Percentiles rank a stretch among this genome's conserved stretches.
These are phyloP conservation scores for Noctua fimbriata DNA, from an alignment of 2,888 invertebrate genomes.

Conservation along the genomic window DNA sequence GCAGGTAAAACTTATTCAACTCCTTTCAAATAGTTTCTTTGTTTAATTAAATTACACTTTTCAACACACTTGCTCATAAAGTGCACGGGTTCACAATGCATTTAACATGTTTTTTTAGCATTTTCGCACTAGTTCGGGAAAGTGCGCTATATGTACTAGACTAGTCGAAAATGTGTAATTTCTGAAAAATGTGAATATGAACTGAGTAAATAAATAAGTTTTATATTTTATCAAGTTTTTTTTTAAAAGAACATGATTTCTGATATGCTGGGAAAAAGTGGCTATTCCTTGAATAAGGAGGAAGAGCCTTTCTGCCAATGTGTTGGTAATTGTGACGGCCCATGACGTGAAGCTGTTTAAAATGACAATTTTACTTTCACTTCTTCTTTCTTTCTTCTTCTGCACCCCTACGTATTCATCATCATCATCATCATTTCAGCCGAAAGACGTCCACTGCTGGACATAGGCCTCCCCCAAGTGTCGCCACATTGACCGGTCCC, in stretches of 20 bases:
- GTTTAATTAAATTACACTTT: not conserved
- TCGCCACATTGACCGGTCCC: no score
- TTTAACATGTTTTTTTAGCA: not conserved
- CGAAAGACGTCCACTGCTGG: no score
- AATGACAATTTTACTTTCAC: no score
- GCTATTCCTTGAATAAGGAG: not conserved
- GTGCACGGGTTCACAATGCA: not conserved
- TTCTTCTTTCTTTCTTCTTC: no score
- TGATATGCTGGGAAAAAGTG: not conserved
- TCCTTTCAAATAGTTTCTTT: not conserved
- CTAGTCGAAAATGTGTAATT: not conserved
- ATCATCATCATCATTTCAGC: no score
- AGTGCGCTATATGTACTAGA: not conserved
- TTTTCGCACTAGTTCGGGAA: not conserved
- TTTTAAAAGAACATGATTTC: not conserved
- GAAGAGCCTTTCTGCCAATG: not conserved
- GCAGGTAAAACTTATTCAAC: not conserved
- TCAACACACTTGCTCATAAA: not conserved
- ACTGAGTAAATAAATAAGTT: not conserved
- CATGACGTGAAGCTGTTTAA: not conserved
- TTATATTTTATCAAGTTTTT: not conserved
- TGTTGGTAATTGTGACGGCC: not conserved
- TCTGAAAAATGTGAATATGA: not conserved
- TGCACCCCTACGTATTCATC: no score
- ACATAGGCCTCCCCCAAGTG: no score